phyloP scores from a whole-genome alignment of 2,888 invertebrate species.

The Suillia variegata region DNA sequence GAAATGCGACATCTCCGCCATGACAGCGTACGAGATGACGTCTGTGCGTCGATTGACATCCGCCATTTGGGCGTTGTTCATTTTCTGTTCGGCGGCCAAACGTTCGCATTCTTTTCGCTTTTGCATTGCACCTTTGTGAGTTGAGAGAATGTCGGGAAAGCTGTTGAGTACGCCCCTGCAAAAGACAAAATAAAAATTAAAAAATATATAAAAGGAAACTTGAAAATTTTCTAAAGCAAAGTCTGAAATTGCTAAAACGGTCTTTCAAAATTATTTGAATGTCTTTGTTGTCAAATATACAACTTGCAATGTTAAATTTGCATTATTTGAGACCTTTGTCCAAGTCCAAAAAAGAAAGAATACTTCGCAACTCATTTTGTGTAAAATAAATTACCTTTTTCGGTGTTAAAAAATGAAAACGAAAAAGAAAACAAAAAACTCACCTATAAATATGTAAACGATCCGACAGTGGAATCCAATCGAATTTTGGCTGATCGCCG shows the following conservation, averaged over 20 bases:
- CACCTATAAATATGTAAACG: conserved; percentile 86
- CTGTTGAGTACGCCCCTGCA: conserved; percentile 81
- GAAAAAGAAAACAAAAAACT: too few relatives aligned
- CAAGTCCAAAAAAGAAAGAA: too few relatives aligned
- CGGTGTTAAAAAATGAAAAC: not conserved
- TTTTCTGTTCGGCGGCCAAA: conserved; percentile 77
- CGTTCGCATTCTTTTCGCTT: conserved; percentile 90
- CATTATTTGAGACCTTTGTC: too few relatives aligned
- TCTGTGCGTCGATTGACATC: conserved; percentile 86
- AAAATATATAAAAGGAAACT: not conserved
- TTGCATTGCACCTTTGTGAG: conserved; percentile 88
- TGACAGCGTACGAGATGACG: conserved; percentile 87
- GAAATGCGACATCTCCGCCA: conserved; percentile 95
- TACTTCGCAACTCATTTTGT: too few relatives aligned
- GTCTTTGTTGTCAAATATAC: too few relatives aligned
- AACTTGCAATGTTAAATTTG: too few relatives aligned
- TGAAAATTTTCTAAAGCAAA: not conserved
- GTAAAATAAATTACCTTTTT: not conserved
- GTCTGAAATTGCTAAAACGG: not conserved
- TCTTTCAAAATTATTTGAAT: not conserved
- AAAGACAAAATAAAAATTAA: not conserved
- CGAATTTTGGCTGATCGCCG: conserved; percentile 87
- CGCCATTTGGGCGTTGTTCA: conserved; percentile 79
- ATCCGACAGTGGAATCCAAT: conserved; percentile 90
- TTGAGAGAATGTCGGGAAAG: conserved; percentile 87